Evolutionary conservation across 37 sponge, comb jelly and placozoan species (phyloP).

Genomic region (Hexactinellida sp.): DNA sequence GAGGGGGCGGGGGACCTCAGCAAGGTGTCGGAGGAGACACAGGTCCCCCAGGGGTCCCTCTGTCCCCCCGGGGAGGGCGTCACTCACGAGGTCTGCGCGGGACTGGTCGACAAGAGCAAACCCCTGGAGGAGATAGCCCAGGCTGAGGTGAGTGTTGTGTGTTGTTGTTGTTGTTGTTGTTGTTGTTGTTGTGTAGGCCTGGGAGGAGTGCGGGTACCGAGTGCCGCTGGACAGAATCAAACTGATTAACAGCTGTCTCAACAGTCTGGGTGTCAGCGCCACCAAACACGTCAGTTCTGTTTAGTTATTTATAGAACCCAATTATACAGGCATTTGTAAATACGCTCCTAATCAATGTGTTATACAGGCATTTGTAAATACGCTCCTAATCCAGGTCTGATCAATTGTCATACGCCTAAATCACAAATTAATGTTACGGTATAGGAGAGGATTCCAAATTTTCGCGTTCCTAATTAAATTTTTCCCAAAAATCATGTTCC

Average conservation of each 20-base stretch:
- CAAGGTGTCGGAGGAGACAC: background rate
- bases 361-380: too few relatives aligned
- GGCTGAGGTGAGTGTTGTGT: constrained; percentile 48
- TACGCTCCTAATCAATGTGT: too few relatives aligned
- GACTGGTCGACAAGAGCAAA: constrained; percentile 62
- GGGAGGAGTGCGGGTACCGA: constrained; percentile 38
- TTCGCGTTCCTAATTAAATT: too few relatives aligned
- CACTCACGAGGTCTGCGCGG: constrained; percentile 90
- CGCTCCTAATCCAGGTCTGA: too few relatives aligned
- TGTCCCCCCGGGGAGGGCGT: constrained; percentile 42
- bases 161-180: background rate
- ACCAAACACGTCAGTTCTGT: background rate
- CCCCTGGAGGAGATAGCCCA: constrained; percentile 58
- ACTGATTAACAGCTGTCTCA: constrained; percentile 26
- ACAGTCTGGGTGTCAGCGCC: constrained; percentile 62
- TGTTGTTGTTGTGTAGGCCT: background rate
- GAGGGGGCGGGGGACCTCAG: background rate
- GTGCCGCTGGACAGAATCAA: constrained; percentile 52
- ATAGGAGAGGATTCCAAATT: too few relatives aligned
- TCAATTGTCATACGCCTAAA: too few relatives aligned
- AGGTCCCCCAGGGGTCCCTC: background rate
- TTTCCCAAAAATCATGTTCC: too few relatives aligned
- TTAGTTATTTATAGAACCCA: too few relatives aligned
- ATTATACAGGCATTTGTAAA: too few relatives aligned
- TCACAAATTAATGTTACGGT: too few relatives aligned